Evolutionary conservation across 2,888 invertebrate genomes (phyloP).

Genomic region (Hermodice carunculata): DNA sequence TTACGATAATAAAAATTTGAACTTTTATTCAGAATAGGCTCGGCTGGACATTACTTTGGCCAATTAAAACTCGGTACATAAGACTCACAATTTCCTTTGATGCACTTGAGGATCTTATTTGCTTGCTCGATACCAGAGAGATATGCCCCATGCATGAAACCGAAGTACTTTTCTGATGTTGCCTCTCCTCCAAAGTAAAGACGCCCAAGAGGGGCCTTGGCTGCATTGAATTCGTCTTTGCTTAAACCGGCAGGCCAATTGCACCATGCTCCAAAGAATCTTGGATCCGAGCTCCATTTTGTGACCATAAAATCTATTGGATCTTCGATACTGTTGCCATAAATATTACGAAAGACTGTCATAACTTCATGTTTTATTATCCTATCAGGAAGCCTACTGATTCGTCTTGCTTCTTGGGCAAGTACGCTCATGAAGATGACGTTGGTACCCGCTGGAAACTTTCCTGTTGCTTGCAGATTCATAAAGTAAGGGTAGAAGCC

Average conservation of each 20-base stretch:
- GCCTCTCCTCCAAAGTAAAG: constrained; percentile 40
- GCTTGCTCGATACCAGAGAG: background rate
- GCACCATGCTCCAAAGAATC: background rate
- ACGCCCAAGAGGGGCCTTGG: constrained; percentile 30
- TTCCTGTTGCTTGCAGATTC: constrained; percentile 35
- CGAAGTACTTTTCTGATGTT: constrained; percentile 17
- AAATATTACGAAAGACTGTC: constrained; percentile 23
- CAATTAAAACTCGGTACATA: too few relatives aligned
- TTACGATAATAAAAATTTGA: too few relatives aligned
- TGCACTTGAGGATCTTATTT: background rate
- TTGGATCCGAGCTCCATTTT: background rate
- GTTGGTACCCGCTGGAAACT: constrained; percentile 26
- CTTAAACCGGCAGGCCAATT: background rate
- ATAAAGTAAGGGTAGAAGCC: constrained; percentile 25
- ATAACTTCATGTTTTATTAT: constrained; percentile 27
- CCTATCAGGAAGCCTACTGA: constrained; percentile 19
- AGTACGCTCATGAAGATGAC: constrained; percentile 29
- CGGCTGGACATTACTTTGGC: too few relatives aligned
- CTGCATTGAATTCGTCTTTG: constrained; percentile 9
- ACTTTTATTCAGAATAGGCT: too few relatives aligned
- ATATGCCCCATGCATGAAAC: constrained; percentile 31
- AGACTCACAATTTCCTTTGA: too few relatives aligned
- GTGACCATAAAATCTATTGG: background rate
- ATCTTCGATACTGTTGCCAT: constrained; percentile 5
- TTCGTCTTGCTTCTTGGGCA: constrained; percentile 27